Evolutionary conservation across 2,113 vertebrate species (phyloP).

Genomic region (Cyphomyrus discorhynchus): DNA sequence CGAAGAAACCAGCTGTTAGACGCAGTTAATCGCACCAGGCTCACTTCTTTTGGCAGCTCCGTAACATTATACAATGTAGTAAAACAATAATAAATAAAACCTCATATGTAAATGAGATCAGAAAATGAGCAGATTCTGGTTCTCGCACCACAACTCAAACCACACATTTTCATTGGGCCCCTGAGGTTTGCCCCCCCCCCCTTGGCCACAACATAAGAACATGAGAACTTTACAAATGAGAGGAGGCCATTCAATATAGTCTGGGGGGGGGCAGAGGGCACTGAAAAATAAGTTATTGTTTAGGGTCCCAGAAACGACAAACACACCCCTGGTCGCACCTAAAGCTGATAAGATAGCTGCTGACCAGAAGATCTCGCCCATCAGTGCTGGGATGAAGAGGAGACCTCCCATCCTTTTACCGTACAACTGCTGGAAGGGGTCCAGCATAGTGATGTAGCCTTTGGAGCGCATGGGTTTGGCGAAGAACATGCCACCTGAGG

Average conservation of each 20-base stretch:
- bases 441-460: slow-evolving; percentile 95
- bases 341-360: slow-evolving; percentile 92
- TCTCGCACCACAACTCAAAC: background rate
- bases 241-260: no score
- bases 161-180: no score
- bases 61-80: background rate
- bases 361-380: slow-evolving; percentile 99
- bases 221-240: no score
- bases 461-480: slow-evolving; percentile 94
- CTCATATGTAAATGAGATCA: background rate
- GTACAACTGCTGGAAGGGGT: slow-evolving; percentile 93
- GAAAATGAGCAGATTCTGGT: background rate
- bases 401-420: slow-evolving; percentile 94
- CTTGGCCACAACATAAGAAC: no score
- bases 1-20: background rate
- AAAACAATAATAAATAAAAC: background rate
- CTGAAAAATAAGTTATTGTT: background rate
- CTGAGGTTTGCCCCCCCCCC: no score
- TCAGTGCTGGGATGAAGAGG: slow-evolving; percentile 89
- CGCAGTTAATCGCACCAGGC: background rate
- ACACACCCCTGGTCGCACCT: slow-evolving; percentile 52
- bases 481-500: slow-evolving; percentile 88
- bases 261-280: background rate
- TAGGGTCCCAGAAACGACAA: background rate
- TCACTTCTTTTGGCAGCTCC: background rate